Conservation (phyloP, 2,113 vertebrate genomes). For the Myiagra hebetior region DNA sequence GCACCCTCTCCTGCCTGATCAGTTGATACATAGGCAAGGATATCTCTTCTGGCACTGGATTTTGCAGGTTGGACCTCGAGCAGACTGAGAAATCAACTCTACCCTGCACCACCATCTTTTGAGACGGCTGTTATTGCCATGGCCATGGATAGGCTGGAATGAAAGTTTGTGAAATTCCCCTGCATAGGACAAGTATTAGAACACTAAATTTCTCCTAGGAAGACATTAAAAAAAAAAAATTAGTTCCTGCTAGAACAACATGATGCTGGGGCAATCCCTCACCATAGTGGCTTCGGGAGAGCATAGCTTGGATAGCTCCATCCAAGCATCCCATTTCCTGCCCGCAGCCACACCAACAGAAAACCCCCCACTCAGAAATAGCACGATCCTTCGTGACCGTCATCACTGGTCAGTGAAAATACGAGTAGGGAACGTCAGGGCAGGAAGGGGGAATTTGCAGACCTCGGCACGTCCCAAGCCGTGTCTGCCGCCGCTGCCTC, state of each 20-base stretch:
- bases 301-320: rapidly evolving
- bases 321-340: neutral
- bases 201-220: neutral
- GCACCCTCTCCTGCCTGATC: neutral
- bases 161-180: neutral
- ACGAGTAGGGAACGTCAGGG: rapidly evolving
- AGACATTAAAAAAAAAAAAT: neutral
- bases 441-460: neutral
- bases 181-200: neutral
- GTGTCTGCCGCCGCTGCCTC: neutral
- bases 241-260: neutral
- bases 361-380: neutral
- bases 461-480: neutral
- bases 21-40: neutral
- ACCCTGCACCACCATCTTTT: neutral
- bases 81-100: neutral
- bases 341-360: rapidly evolving
- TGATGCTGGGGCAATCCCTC: neutral
- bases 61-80: neutral
- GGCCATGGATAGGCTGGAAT: neutral
- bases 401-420: neutral
- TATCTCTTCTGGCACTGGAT: neutral
- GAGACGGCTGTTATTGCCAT: neutral
- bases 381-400: neutral
- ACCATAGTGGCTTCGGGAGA: neutral